These are phyloP conservation scores for Dicaeum eximium DNA, from an alignment of 2,113 vertebrate genomes.

Conservation along the genomic window DNA sequence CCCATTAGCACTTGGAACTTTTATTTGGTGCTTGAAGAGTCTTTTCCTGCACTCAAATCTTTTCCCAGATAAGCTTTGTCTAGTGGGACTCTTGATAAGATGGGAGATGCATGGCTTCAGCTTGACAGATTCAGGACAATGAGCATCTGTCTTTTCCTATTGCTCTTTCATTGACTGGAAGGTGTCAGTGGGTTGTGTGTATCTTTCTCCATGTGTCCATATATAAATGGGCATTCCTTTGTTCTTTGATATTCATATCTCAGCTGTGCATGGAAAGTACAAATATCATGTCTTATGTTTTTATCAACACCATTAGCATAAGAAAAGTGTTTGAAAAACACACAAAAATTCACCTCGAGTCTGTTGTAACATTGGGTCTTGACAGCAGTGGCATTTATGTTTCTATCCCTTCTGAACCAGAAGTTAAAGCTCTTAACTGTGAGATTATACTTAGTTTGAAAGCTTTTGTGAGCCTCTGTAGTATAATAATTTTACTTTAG, in stretches of 20 bases:
- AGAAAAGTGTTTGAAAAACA: background rate
- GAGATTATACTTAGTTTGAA: slow-evolving; percentile 72
- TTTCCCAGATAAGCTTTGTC: background rate
- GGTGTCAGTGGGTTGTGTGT: background rate
- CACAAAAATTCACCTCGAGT: slow-evolving; percentile 48
- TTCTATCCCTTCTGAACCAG: slow-evolving; percentile 43
- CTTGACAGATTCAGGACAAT: background rate
- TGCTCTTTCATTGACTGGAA: background rate
- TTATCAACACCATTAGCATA: slow-evolving; percentile 26
- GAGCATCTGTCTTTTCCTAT: background rate
- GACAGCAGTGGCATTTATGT: slow-evolving; percentile 43
- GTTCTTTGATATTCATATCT: background rate
- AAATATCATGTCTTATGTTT: background rate
- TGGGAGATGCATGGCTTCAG: background rate
- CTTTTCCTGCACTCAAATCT: background rate
- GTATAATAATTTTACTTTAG: slow-evolving; percentile 74
- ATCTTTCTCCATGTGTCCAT: background rate
- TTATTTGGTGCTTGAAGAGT: background rate
- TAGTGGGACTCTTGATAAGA: background rate
- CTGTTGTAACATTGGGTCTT: background rate
- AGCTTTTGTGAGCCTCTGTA: slow-evolving; percentile 59
- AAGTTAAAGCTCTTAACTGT: slow-evolving; percentile 65
- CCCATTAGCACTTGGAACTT: background rate
- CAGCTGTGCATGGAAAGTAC: background rate
- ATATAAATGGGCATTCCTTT: background rate